Evolutionary conservation across 2,888 invertebrate species (phyloP).

Genomic region (Pogonocherus hispidulus): DNA sequence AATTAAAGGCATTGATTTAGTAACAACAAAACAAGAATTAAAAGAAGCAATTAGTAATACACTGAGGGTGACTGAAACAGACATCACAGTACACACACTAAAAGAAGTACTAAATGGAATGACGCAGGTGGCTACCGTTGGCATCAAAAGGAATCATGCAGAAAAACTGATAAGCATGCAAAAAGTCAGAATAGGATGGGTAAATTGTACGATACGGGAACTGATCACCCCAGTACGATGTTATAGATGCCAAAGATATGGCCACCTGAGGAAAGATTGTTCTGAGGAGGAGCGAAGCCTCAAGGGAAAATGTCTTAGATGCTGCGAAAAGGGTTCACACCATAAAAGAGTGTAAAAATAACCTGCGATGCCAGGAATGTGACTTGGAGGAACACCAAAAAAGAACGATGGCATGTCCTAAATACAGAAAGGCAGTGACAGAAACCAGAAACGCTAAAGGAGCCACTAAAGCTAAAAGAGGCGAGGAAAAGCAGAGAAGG

Average conservation of each 20-base stretch:
- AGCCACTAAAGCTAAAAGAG: background rate
- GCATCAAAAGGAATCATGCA: background rate
- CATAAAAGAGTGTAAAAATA: background rate
- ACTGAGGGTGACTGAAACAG: background rate
- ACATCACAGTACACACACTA: background rate
- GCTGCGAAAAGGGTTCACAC: background rate
- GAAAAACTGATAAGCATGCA: background rate
- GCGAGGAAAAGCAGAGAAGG: background rate
- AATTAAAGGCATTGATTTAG: conserved; percentile 2
- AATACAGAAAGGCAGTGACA: background rate
- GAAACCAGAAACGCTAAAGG: background rate
- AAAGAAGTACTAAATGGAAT: background rate
- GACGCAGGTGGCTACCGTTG: background rate
- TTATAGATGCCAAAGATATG: background rate
- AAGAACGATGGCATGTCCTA: conserved; percentile 2
- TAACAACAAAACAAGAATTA: background rate
- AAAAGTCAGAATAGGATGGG: background rate
- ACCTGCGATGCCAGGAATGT: background rate
- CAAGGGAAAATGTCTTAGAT: background rate
- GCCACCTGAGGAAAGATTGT: background rate
- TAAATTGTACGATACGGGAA: background rate
- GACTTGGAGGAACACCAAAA: background rate
- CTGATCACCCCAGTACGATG: background rate
- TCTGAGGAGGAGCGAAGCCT: background rate
- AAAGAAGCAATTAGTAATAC: background rate